Percentiles rank a stretch among this genome's conserved stretches.
These are phyloP conservation scores for Columba janthina DNA, from an alignment of 2,113 vertebrate species.

Conservation along the genomic window DNA sequence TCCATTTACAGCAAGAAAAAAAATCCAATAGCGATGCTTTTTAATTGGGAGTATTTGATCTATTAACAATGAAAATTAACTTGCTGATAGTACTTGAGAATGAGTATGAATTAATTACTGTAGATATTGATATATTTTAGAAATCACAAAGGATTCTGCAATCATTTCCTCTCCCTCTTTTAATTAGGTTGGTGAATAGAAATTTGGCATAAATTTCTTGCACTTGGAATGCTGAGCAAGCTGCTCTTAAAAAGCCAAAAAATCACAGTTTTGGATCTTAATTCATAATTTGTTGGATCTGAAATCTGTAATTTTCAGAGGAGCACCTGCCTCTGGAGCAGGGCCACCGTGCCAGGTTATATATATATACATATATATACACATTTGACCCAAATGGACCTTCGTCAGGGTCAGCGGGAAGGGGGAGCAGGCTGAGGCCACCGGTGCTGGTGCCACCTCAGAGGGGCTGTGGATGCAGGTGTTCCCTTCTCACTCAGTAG, in stretches of 20 bases:
- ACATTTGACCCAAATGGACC: no score
- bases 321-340: accelerated
- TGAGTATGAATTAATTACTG: neutral
- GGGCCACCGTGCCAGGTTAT: accelerated
- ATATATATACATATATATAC: no score
- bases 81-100: neutral
- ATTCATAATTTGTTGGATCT: neutral
- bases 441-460: neutral
- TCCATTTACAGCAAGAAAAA: no score
- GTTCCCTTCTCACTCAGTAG: neutral
- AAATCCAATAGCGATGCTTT: neutral
- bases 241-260: neutral
- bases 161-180: neutral
- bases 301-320: neutral
- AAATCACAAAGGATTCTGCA: neutral
- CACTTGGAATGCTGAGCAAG: neutral
- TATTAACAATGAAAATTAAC: neutral
- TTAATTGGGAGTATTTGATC: neutral
- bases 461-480: no score
- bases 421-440: neutral
- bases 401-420: neutral
- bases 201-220: neutral
- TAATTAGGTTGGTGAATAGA: neutral
- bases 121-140: neutral
- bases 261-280: neutral